Percentiles rank a stretch among this genome's conserved stretches.
These are phyloP conservation scores for Drosophila kohkoa DNA, from an alignment of 1,140 invertebrate species.

Conservation along the genomic window DNA sequence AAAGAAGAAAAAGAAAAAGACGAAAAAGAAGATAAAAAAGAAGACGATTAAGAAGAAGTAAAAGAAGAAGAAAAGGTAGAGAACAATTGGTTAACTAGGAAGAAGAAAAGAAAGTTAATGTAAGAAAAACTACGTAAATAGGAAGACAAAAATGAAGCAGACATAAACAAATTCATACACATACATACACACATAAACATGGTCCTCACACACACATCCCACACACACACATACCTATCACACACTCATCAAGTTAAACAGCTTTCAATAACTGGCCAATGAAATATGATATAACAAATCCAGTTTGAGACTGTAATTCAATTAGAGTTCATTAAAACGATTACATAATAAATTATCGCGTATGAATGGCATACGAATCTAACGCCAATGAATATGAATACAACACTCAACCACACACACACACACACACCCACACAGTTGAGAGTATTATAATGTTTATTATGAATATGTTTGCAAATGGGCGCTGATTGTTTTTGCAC, in stretches of 20 bases:
- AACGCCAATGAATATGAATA: conserved; percentile 8
- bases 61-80: too few species aligned
- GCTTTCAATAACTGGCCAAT: conserved; percentile 5
- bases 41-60: too few species aligned
- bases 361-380: conserved; percentile 44
- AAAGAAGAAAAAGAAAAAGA: too few species aligned
- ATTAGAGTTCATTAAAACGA: conserved; percentile 74
- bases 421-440: neutral
- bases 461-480: conserved; percentile 9
- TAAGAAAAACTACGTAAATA: too few species aligned
- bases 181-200: too few species aligned
- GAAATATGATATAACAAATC: conserved; percentile 47
- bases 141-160: too few species aligned
- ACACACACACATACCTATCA: too few species aligned
- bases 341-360: conserved; percentile 70
- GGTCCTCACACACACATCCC: too few species aligned
- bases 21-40: too few species aligned
- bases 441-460: neutral
- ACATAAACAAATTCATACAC: too few species aligned
- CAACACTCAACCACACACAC: neutral
- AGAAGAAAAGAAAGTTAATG: too few species aligned
- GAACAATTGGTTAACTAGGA: too few species aligned
- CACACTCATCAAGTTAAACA: neutral
- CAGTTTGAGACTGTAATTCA: conserved; percentile 60
- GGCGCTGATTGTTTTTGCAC: conserved; percentile 33